Evolutionary conservation across 2,888 invertebrate genomes (phyloP).

Genomic region (Hedychridium roseum): DNA sequence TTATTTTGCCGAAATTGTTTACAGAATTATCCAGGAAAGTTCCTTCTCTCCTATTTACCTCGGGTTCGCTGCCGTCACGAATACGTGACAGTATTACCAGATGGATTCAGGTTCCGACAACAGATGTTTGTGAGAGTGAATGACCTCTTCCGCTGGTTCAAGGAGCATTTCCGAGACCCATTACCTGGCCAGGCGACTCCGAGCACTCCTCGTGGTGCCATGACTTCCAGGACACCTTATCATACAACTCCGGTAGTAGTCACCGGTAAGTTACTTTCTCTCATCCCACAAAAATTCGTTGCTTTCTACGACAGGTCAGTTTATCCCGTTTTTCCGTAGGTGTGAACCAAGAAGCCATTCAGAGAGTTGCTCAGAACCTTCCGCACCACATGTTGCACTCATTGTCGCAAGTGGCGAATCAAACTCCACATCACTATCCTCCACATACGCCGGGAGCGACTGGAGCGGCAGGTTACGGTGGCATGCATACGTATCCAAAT

Average conservation of each 20-base stretch:
- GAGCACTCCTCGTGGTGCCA: conserved; percentile 73
- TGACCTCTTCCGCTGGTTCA: conserved; percentile 93
- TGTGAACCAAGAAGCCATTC: conserved; percentile 74
- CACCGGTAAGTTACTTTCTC: conserved; percentile 28
- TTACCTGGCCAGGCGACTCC: conserved; percentile 76
- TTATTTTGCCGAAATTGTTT: conserved; percentile 1
- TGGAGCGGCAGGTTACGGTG: conserved; percentile 66
- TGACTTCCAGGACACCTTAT: conserved; percentile 69
- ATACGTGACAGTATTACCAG: conserved; percentile 88
- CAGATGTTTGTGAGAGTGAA: conserved; percentile 86
- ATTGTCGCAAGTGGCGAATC: conserved; percentile 73
- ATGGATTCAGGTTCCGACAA: conserved; percentile 90
- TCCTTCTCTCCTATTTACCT: conserved; percentile 92
- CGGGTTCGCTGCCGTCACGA: conserved; percentile 87
- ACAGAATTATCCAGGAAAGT: conserved; percentile 82
- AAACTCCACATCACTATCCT: conserved; percentile 65
- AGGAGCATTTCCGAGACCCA: conserved; percentile 95
- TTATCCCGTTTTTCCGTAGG: no score
- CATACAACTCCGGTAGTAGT: conserved; percentile 56
- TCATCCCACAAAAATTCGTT: no score
- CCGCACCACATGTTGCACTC: conserved; percentile 77
- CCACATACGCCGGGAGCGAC: conserved; percentile 75
- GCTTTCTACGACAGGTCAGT: no score
- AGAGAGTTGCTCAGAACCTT: conserved; percentile 75
- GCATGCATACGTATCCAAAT: conserved; percentile 75